Evolutionary conservation across 2,113 vertebrate genomes (phyloP), one percentile per base, ranked within the genome.

Genomic region (Muntiacus reevesi): DNA sequence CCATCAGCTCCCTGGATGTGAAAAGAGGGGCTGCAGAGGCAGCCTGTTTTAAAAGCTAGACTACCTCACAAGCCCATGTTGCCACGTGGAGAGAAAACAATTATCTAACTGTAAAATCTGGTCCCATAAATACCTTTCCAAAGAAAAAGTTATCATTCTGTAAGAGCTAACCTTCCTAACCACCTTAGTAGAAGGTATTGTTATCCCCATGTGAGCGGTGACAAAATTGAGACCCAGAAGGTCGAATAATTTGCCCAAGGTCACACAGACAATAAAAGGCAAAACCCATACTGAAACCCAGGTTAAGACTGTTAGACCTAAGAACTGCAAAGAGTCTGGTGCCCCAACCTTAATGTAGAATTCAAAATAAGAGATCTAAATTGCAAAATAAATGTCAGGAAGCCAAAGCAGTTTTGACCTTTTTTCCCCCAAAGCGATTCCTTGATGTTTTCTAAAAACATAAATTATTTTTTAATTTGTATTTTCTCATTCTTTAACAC

Each of bases 201-300:
- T 76, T 89, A 94, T 59, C 25, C 67, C 47, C 43, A 84, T 30
- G 83, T 84, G 30, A 83, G 17, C 54, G 11, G 30, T 81, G 40
- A 96, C 81, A 93, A 97, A 96, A 88, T 7, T 30, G 50, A 81
- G 86, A 93, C 86, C 74, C 50, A 90, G 57, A 92, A 86, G 14
- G 74, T 71, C 33, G 21, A 36, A 60, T 91, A 82, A 92, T 55
- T 89, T 85, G 85, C 33, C 28, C 52, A 91, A 94, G 82, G 57
- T 86, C 82, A 96, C 59, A 91, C 1, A 93, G 60, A 27, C 55
- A 89, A 74, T 43, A 84, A 91, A 86, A 88, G 47, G 85, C 60
- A 88, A 89, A 96, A 87, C 19, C 23, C 78, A 89, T 23, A 36
- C 43, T 21, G 3, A 60, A 94, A 89, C 23, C 27, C 36, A 57